Percentiles rank a stretch among this genome's conserved stretches.
These are phyloP conservation scores for Peromyscus eremicus DNA, from an alignment of 2,797 vertebrate species.

Conservation along the genomic window DNA sequence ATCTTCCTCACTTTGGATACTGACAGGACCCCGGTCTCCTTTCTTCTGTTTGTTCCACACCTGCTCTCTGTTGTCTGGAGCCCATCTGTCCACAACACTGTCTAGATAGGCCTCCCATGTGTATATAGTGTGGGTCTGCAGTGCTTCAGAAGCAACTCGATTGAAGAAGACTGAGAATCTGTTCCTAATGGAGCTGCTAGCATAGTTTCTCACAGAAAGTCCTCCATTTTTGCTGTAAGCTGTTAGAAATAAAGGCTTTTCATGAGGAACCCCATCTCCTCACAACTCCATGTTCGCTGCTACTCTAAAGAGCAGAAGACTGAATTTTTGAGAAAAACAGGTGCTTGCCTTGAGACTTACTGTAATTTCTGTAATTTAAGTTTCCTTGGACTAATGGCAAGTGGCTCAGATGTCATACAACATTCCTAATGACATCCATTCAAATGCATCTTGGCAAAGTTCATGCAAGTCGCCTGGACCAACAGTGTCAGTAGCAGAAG, in stretches of 20 bases:
- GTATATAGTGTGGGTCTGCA: not conserved
- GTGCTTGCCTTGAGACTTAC: not conserved
- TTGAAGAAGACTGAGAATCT: not conserved
- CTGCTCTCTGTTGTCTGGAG: constrained; percentile 59
- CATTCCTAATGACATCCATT: not conserved
- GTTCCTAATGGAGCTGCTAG: not conserved
- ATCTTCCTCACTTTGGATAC: not conserved
- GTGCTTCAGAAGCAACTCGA: not conserved
- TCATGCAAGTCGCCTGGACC: not conserved
- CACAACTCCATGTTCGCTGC: not conserved
- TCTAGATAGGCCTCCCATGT: constrained; percentile 3
- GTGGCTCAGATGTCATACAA: not conserved
- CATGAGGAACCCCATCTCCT: not conserved
- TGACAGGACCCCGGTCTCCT: not conserved
- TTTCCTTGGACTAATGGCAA: not conserved
- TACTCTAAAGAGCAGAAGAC: not conserved
- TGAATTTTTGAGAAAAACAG: not conserved
- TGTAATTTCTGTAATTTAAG: not conserved
- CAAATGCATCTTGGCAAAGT: not conserved
- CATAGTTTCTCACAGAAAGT: not conserved
- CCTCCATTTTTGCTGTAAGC: not conserved
- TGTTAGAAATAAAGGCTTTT: not conserved
- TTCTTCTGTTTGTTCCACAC: constrained; percentile 46
- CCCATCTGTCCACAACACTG: constrained; percentile 54
- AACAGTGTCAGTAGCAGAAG: not conserved